Percentiles rank a stretch among this genome's conserved stretches.
phyloP scores from a whole-genome alignment of 2,888 invertebrate genomes.

The Caenorhabditis sp. region DNA sequence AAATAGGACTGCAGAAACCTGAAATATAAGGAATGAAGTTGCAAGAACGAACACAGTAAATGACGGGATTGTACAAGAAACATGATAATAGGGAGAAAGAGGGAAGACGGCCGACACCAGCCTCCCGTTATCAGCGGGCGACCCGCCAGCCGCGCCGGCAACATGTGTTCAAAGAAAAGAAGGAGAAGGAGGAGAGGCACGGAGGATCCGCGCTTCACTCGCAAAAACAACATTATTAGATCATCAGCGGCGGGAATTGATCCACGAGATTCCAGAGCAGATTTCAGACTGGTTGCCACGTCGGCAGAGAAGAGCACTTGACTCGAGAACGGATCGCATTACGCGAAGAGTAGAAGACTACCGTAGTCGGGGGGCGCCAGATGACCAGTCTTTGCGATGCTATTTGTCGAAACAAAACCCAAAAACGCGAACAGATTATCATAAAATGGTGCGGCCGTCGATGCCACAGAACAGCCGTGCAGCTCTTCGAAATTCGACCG shows the following conservation, averaged over 20 bases:
- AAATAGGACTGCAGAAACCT: constrained; percentile 7
- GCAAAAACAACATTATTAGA: constrained; percentile 48
- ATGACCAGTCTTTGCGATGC: constrained; percentile 25
- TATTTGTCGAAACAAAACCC: constrained; percentile 30
- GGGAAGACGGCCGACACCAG: constrained; percentile 26
- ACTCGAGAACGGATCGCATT: constrained; percentile 34
- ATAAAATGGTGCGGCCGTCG: constrained; percentile 30
- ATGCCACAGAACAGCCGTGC: not conserved
- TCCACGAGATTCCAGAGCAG: not conserved
- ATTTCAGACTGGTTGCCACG: constrained; percentile 16
- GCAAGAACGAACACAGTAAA: constrained; percentile 19
- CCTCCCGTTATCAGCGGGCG: constrained; percentile 48
- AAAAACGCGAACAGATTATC: constrained; percentile 53
- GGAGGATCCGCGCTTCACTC: no score
- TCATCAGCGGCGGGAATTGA: constrained; percentile 15
- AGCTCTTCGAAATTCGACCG: constrained; percentile 40
- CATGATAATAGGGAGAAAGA: constrained; percentile 35
- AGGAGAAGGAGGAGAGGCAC: constrained; percentile 11
- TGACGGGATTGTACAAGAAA: constrained; percentile 47
- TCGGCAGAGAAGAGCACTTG: constrained; percentile 18
- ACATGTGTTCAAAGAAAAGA: constrained; percentile 44
- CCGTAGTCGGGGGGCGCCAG: constrained; percentile 2
- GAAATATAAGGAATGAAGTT: constrained; percentile 7
- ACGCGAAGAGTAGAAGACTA: constrained; percentile 8
- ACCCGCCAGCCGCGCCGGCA: constrained; percentile 46